Evolutionary conservation across 2,113 vertebrate genomes (phyloP).

Genomic region (Catagonus wagneri): DNA sequence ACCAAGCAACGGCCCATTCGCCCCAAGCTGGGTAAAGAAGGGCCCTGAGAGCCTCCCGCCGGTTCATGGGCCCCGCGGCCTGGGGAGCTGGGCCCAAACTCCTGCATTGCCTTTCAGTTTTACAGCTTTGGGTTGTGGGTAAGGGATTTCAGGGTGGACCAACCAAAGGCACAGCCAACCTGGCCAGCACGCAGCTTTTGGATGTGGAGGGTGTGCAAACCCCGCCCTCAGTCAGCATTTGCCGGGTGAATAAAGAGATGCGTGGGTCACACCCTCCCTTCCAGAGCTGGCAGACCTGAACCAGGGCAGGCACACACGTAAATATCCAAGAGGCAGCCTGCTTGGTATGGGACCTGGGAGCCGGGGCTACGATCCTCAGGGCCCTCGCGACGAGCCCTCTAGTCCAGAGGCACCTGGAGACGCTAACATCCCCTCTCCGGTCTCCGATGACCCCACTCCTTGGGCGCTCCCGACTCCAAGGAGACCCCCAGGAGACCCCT

Average conservation of each 20-base stretch:
- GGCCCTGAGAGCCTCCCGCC: rapidly evolving
- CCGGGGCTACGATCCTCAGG: background rate
- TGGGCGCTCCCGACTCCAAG: background rate
- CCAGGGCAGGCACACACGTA: too few relatives aligned
- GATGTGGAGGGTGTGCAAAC: background rate
- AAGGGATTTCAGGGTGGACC: background rate
- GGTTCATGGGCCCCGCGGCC: background rate
- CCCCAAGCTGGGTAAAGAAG: rapidly evolving
- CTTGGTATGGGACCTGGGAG: background rate
- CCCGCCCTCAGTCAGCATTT: background rate
- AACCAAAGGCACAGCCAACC: background rate
- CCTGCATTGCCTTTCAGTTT: background rate
- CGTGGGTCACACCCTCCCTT: rapidly evolving
- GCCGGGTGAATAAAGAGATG: background rate
- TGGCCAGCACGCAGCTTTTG: rapidly evolving
- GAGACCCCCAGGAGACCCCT: background rate
- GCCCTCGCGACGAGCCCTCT: too few relatives aligned
- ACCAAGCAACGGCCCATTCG: rapidly evolving
- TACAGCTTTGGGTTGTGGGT: background rate
- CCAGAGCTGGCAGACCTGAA: background rate
- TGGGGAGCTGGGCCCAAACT: background rate
- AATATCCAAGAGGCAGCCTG: background rate
- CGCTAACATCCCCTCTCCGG: background rate
- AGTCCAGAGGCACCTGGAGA: background rate
- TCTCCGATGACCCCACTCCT: background rate